These are phyloP conservation scores for Choloepus didactylus DNA, from an alignment of 2,797 vertebrate species.

Conservation along the genomic window DNA sequence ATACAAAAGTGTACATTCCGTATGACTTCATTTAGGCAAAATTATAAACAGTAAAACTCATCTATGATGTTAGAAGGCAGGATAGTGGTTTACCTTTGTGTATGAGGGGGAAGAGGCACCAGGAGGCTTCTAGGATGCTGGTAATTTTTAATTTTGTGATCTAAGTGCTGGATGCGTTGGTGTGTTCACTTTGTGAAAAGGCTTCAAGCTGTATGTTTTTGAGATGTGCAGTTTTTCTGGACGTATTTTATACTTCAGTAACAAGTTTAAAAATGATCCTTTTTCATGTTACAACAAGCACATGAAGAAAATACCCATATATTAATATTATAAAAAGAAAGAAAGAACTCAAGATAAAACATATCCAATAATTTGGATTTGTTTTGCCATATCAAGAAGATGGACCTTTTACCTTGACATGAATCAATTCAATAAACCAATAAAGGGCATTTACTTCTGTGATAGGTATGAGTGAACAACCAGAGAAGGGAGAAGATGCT, in stretches of 20 bases:
- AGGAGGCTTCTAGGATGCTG: not conserved
- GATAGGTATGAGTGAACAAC: not conserved
- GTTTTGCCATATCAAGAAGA: not conserved
- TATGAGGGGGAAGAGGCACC: not conserved
- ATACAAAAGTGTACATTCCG: not conserved
- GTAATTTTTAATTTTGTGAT: not conserved
- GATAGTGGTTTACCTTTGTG: too few relatives aligned
- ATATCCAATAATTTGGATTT: not conserved
- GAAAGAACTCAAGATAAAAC: not conserved
- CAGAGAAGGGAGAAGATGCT: not conserved
- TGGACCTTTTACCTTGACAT: not conserved
- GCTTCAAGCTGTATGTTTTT: not conserved
- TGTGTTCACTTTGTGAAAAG: not conserved
- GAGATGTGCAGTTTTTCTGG: not conserved
- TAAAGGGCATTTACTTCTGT: not conserved
- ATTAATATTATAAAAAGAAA: conserved; percentile 6
- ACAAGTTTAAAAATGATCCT: not conserved
- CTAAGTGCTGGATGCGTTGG: not conserved
- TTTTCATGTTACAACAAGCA: not conserved
- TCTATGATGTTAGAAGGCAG: not conserved
- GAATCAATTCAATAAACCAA: not conserved
- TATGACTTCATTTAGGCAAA: not conserved
- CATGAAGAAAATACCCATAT: not conserved
- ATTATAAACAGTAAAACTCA: not conserved
- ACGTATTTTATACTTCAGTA: not conserved